Evolutionary conservation across 2,113 vertebrate genomes (phyloP).

Genomic region (Silurus meridionalis): DNA sequence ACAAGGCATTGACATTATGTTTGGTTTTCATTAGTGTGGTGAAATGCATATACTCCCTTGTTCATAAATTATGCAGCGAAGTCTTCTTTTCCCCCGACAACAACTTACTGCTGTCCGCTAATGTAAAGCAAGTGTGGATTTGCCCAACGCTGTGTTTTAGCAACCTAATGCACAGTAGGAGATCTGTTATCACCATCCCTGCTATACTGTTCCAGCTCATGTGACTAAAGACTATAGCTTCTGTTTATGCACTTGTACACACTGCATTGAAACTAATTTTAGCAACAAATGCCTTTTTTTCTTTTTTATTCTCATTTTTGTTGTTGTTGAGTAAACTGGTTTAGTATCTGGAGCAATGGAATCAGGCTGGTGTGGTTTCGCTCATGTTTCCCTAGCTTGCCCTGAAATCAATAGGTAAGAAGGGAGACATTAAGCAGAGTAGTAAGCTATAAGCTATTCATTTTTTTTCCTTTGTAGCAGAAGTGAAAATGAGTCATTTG

Average conservation of each 20-base stretch:
- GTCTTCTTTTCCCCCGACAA: constrained; percentile 54
- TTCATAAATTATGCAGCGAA: constrained; percentile 67
- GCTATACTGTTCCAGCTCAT: background rate
- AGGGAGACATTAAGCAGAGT: constrained; percentile 43
- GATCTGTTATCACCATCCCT: constrained; percentile 11
- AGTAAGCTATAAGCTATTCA: constrained; percentile 49
- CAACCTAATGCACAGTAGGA: constrained; percentile 9
- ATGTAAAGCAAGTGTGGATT: constrained; percentile 40
- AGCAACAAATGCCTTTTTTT: background rate
- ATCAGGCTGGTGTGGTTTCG: constrained; percentile 47
- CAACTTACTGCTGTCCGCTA: constrained; percentile 49
- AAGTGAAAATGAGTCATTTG: constrained; percentile 55
- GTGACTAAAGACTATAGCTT: background rate
- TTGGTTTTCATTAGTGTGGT: constrained; percentile 60
- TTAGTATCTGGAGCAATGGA: constrained; percentile 23
- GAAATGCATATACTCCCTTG: constrained; percentile 56
- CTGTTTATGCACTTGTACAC: background rate
- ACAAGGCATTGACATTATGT: constrained; percentile 50
- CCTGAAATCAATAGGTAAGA: constrained; percentile 46
- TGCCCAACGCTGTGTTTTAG: constrained; percentile 37
- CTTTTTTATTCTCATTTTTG: constrained; percentile 27
- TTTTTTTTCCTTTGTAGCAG: constrained; percentile 24
- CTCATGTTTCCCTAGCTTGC: constrained; percentile 34
- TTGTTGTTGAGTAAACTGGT: constrained; percentile 39
- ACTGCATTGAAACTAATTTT: constrained; percentile 1